These are phyloP conservation scores for Tonatia bakeri DNA, from an alignment of 2,113 vertebrate species.

Conservation along the genomic window DNA sequence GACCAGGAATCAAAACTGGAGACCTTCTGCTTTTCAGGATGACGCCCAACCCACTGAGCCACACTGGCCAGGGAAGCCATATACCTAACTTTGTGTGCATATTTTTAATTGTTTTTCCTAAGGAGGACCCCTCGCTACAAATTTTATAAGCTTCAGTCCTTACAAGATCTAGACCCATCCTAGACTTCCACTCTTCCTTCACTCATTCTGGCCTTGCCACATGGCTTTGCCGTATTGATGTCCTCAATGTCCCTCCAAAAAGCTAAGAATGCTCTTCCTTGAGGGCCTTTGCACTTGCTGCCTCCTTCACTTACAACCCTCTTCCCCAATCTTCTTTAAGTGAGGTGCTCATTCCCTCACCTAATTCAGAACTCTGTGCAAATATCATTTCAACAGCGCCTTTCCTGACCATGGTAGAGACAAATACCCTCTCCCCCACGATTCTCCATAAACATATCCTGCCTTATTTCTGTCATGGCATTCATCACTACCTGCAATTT, in stretches of 20 bases:
- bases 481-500: neutral
- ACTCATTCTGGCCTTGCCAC: neutral
- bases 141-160: neutral
- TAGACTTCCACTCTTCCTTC: neutral
- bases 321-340: neutral
- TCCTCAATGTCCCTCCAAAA: neutral
- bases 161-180: neutral
- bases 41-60: too few species aligned
- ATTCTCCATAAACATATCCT: neutral
- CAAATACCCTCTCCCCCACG: neutral
- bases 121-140: neutral
- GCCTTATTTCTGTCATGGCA: neutral
- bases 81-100: neutral
- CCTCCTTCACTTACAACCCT: neutral
- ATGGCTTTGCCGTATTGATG: neutral
- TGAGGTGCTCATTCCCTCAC: neutral
- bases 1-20: too few species aligned
- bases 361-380: neutral
- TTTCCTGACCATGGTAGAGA: neutral
- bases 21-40: too few species aligned
- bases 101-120: neutral
- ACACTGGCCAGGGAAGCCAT: too few species aligned
- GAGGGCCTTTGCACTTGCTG: neutral
- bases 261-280: neutral
- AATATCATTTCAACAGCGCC: neutral